Evolutionary conservation across 2,797 vertebrate genomes (phyloP).

Genomic region (Synanceia verrucosa): DNA sequence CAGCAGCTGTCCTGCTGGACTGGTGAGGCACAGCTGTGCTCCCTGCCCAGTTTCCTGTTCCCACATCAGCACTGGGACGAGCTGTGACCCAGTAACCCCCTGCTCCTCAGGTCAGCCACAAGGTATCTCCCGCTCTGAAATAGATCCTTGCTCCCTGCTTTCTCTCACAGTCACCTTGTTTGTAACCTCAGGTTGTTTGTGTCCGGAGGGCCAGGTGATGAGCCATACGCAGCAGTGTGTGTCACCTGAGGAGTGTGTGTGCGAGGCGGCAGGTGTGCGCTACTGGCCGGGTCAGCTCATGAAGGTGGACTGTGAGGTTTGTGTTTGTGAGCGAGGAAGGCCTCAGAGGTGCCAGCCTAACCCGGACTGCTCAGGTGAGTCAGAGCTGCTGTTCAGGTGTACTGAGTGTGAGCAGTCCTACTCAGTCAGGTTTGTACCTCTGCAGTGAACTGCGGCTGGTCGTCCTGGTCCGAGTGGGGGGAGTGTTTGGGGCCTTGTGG

Average conservation of each 20-base stretch:
- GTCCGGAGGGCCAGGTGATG: conserved; percentile 85
- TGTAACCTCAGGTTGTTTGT: conserved; percentile 89
- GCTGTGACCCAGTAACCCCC: conserved; percentile 67
- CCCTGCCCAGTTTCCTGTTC: conserved; percentile 88
- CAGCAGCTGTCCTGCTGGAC: conserved; percentile 79
- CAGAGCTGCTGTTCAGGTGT: background rate
- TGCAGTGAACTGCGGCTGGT: conserved; percentile 93
- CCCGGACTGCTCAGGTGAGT: conserved; percentile 86
- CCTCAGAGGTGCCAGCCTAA: conserved; percentile 83
- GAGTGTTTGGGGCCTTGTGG: conserved; percentile 90
- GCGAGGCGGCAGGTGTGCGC: conserved; percentile 78
- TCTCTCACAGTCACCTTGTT: background rate
- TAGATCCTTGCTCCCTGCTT: background rate
- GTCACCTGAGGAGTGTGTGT: conserved; percentile 82
- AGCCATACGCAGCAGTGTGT: conserved; percentile 80
- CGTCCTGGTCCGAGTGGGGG: conserved; percentile 91
- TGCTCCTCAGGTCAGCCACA: conserved; percentile 85
- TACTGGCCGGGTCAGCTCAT: conserved; percentile 84
- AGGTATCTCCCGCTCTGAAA: background rate
- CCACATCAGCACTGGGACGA: conserved; percentile 75
- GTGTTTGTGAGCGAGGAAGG: conserved; percentile 85
- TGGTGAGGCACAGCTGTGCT: conserved; percentile 80
- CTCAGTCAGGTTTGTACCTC: background rate
- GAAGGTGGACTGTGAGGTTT: conserved; percentile 87
- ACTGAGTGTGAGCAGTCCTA: background rate